These are phyloP conservation scores for Chunga burmeisteri DNA, from an alignment of 2,113 vertebrate species.

Conservation along the genomic window DNA sequence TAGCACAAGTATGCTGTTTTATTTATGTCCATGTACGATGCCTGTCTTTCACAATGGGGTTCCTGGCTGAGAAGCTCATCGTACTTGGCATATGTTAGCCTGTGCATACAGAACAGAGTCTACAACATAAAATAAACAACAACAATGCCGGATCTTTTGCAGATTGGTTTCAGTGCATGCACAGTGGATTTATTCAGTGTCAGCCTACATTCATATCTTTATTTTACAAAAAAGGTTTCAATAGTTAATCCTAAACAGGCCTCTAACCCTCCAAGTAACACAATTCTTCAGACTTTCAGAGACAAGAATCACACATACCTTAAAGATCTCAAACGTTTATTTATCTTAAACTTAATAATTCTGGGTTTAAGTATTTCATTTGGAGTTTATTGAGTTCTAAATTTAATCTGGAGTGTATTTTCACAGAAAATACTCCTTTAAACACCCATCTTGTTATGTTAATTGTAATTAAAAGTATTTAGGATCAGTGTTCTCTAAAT, in stretches of 20 bases:
- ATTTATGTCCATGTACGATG: accelerated
- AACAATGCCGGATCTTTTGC: background rate
- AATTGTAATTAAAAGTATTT: background rate
- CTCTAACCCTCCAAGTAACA: background rate
- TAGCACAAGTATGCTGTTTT: background rate
- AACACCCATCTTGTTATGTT: background rate
- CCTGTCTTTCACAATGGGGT: background rate
- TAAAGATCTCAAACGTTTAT: background rate
- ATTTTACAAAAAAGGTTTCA: background rate
- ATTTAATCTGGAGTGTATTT: background rate
- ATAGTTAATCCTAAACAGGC: background rate
- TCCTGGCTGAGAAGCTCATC: background rate
- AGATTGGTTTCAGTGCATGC: background rate
- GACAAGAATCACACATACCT: background rate
- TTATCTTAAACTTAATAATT: background rate
- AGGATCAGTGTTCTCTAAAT: background rate
- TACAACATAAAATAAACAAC: background rate
- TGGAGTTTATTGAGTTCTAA: background rate
- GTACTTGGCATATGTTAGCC: background rate
- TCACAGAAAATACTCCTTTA: background rate
- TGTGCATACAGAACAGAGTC: background rate
- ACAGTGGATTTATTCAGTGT: background rate
- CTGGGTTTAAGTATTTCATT: background rate
- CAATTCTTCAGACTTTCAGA: background rate
- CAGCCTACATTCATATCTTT: background rate